Evolutionary conservation across 1,140 invertebrate species (phyloP).

Genomic region (Bombyx mandarina): DNA sequence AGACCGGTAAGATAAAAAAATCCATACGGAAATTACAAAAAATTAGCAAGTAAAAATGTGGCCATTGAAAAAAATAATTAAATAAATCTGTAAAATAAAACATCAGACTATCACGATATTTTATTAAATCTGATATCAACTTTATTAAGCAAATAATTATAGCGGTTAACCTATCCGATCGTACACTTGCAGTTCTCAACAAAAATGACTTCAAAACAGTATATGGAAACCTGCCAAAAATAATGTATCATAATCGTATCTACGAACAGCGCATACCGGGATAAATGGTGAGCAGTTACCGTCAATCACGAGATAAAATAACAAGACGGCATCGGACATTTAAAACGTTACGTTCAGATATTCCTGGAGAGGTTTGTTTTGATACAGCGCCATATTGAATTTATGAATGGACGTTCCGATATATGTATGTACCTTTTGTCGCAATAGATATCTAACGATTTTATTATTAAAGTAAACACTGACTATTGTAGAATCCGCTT

Average conservation of each 20-base stretch:
- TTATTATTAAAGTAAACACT: background rate
- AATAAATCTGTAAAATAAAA: no score
- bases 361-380: slow-evolving; percentile 20
- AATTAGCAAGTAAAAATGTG: no score
- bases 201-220: background rate
- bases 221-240: slow-evolving; percentile 5
- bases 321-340: slow-evolving; percentile 19
- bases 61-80: no score
- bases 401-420: background rate
- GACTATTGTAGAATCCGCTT: background rate
- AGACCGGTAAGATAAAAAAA: no score
- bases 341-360: slow-evolving; percentile 11
- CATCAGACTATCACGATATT: no score
- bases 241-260: slow-evolving; percentile 4
- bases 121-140: no score
- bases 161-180: no score
- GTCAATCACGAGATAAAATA: slow-evolving; percentile 24
- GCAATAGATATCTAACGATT: background rate
- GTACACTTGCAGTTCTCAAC: no score
- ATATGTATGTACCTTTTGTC: background rate
- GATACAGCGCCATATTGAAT: slow-evolving; percentile 6
- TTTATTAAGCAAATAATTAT: no score
- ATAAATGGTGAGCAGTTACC: slow-evolving; percentile 10
- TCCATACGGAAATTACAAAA: no score
- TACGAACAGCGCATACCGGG: slow-evolving; percentile 3